Evolutionary conservation across 2,113 vertebrate genomes (phyloP).

Genomic region (Onychostoma macrolepis): DNA sequence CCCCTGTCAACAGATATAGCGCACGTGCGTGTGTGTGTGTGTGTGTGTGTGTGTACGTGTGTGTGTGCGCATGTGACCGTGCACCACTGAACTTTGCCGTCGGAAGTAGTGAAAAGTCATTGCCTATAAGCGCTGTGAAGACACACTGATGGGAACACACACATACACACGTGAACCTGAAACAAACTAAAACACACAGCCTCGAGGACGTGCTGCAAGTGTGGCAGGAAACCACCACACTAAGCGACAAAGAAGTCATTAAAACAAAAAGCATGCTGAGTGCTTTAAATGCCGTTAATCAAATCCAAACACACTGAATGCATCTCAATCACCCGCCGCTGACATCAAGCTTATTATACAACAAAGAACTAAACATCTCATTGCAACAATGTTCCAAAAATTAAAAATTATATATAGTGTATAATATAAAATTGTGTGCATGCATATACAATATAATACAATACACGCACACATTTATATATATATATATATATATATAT

Average conservation of each 20-base stretch:
- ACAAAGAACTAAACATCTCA: constrained; percentile 55
- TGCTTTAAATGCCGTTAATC: constrained; percentile 70
- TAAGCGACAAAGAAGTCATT: constrained; percentile 62
- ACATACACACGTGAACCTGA: constrained; percentile 41
- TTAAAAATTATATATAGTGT: not conserved
- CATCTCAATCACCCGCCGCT: constrained; percentile 59
- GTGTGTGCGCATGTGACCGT: constrained; percentile 46
- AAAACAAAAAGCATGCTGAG: constrained; percentile 71
- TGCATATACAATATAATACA: not conserved
- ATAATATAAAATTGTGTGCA: not conserved
- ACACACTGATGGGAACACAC: constrained; percentile 9
- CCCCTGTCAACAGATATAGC: constrained; percentile 76
- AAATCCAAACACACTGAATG: constrained; percentile 60
- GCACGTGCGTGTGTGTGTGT: constrained; percentile 16
- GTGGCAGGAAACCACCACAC: constrained; percentile 2
- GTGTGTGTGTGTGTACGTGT: constrained; percentile 36
- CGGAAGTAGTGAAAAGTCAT: constrained; percentile 64
- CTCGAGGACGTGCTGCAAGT: constrained; percentile 55
- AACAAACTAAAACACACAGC: constrained; percentile 19
- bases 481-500: too few relatives aligned
- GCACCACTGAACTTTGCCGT: constrained; percentile 47
- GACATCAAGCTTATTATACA: constrained; percentile 54
- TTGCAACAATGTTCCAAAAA: not conserved
- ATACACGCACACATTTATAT: too few relatives aligned
- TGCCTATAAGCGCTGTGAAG: constrained; percentile 64